Base-by-base conservation (phyloP, 2,797 vertebrate genomes). In the Onychomys torridus region DNA sequence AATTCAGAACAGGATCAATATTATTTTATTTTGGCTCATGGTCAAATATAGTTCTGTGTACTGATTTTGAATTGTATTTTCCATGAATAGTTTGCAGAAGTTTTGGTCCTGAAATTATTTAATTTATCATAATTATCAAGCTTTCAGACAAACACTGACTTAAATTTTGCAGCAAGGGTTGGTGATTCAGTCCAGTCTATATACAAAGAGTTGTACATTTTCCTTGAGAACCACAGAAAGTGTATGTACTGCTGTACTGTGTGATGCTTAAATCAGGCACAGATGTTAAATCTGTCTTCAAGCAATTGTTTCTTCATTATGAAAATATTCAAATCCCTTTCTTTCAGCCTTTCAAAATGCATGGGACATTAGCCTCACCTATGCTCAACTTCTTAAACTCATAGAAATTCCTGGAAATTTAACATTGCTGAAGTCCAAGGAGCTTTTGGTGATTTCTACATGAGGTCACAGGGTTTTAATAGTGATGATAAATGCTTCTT, bases 41-140 rank as follows among this genome's bases (percentile, higher is more conserved):
- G 6, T 16, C 40, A 52, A n/a, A 69, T n/a, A n/a, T 10, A 17
- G 84, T 2, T 52, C 46, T 52, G 8, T 10, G 27, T 37, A 55
- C 27, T 89, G 43, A 92, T n/a, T 83, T 59, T 52, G 46, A 96
- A 43, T 67, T 82, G 17, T 40, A 34, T 93, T 89, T 86, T 40
- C 29, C 3, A 25, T 61, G 9, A 1, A 43, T n/a, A 82, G 88
- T 88, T 87, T 82, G 5, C 14, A 73, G 73, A 34, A 59, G 25
- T 85, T 93, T 75, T 91, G 29, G 0, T 43, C 61, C 67, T 78
- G 19, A 93, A 85, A 29, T 46, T 27, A 40, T 46, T 82, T 46
- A 52, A 49, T 63, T 65, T 93, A 79, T 88, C 78, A 86, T 67
- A 49, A 81, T 95, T 92, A 37, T 13, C 57, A 84, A 79, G 13